Percentiles rank a stretch among this genome's conserved stretches.
These are phyloP conservation scores for Cephus pulcher DNA, from an alignment of 2,888 invertebrate genomes.

Conservation along the genomic window DNA sequence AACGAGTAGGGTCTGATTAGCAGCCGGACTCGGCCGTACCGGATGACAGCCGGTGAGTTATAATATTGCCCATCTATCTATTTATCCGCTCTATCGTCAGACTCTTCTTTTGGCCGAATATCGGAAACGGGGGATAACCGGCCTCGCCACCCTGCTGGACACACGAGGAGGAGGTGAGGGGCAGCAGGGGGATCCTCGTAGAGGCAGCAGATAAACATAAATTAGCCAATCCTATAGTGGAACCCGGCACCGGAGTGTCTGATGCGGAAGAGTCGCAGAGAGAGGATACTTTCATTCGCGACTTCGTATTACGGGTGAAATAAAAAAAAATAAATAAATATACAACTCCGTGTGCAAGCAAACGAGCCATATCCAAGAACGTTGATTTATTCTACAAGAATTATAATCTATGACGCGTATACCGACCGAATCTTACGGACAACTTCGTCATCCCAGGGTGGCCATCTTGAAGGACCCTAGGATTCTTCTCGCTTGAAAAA, in stretches of 20 bases:
- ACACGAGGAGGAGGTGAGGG: background rate
- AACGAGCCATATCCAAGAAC: background rate
- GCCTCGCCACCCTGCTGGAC: constrained; percentile 6
- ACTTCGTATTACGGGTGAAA: background rate
- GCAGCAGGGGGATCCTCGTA: constrained; percentile 24
- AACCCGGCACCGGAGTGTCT: background rate
- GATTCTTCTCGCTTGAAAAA: background rate
- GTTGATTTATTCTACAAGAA: background rate
- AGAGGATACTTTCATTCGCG: background rate
- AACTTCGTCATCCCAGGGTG: background rate
- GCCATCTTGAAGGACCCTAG: background rate
- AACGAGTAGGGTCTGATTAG: constrained; percentile 66
- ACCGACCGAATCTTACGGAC: background rate
- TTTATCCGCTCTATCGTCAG: constrained; percentile 64
- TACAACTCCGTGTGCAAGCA: background rate
- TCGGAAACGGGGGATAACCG: constrained; percentile 38
- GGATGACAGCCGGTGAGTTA: constrained; percentile 67
- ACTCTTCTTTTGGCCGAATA: constrained; percentile 32
- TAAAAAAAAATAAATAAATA: background rate
- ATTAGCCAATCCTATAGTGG: constrained; percentile 31
- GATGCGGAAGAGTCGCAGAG: background rate
- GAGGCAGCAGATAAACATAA: constrained; percentile 48
- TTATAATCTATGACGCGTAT: background rate
- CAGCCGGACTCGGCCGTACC: constrained; percentile 67
- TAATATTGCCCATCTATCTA: constrained; percentile 68